Percentiles rank a stretch among this genome's conserved stretches.
Evolutionary conservation across 2,797 vertebrate species (phyloP).

Genomic region (Pogoniulus pusillus): DNA sequence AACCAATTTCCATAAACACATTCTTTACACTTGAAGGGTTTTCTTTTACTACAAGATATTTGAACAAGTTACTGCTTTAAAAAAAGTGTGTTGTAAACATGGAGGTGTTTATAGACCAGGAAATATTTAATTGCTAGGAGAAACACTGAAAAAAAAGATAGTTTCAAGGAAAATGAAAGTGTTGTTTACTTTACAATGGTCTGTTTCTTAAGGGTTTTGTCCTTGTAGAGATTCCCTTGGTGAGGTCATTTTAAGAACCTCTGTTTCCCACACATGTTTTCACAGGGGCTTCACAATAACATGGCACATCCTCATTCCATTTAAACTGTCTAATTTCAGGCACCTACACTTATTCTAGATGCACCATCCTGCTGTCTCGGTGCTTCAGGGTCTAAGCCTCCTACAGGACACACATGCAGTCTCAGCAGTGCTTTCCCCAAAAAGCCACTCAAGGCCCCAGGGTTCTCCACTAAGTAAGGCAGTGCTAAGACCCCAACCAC

Average conservation of each 20-base stretch:
- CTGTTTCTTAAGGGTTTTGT: neutral
- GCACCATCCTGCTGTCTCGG: neutral
- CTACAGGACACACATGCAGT: neutral
- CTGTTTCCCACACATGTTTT: neutral
- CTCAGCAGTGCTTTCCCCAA: neutral
- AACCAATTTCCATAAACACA: constrained; percentile 45
- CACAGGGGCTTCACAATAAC: neutral
- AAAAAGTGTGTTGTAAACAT: constrained; percentile 11
- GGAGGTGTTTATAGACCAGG: constrained; percentile 26
- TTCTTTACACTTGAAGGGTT: constrained; percentile 46
- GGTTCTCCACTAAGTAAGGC: neutral
- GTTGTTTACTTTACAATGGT: neutral
- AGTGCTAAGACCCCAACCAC: fast-evolving
- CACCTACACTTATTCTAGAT: neutral
- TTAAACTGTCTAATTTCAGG: neutral
- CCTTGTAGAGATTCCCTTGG: neutral
- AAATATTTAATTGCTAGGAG: constrained; percentile 33
- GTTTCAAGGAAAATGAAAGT: neutral
- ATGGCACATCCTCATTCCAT: neutral
- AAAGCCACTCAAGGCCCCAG: fast-evolving
- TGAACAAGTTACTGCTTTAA: constrained; percentile 11
- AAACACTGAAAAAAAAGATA: constrained; percentile 1
- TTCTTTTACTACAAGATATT: constrained; percentile 46
- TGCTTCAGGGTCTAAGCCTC: neutral
- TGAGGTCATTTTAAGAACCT: neutral